These are phyloP conservation scores for Fragum sueziense DNA, from an alignment of 2,888 invertebrate genomes.

Conservation along the genomic window DNA sequence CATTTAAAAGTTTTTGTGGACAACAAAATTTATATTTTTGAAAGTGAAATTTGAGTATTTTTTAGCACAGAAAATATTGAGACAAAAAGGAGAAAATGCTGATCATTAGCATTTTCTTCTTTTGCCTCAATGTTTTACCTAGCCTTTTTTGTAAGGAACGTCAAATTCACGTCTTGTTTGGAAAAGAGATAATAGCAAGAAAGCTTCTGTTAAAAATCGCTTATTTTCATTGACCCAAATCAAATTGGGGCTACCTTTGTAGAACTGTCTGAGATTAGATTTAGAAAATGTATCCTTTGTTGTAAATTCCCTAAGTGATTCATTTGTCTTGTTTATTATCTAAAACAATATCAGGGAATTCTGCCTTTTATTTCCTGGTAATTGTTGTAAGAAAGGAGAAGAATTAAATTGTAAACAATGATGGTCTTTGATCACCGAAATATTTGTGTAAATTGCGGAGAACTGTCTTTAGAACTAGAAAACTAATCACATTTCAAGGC, in stretches of 20 bases:
- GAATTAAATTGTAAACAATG: slow-evolving; percentile 60
- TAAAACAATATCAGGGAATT: slow-evolving; percentile 55
- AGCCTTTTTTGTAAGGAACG: no score
- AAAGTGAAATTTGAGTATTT: no score
- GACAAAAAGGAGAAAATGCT: no score
- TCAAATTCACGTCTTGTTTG: no score
- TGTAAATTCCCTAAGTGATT: slow-evolving; percentile 44
- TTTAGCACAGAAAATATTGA: no score
- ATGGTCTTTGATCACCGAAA: slow-evolving; percentile 46
- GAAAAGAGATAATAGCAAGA: slow-evolving; percentile 37
- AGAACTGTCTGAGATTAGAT: slow-evolving; percentile 46
- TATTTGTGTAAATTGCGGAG: slow-evolving; percentile 38
- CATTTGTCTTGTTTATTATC: slow-evolving; percentile 58
- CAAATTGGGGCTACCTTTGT: slow-evolving; percentile 61
- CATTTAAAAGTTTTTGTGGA: no score
- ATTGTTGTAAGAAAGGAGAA: slow-evolving; percentile 57
- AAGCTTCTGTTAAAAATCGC: slow-evolving; percentile 48
- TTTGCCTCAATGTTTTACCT: no score
- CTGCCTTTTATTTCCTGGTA: slow-evolving; percentile 54
- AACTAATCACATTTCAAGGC: slow-evolving; percentile 24
- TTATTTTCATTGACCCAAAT: slow-evolving; percentile 64
- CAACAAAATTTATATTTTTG: no score
- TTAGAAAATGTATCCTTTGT: slow-evolving; percentile 53
- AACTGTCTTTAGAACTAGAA: slow-evolving; percentile 26
- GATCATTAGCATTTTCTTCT: no score